Percentiles rank a stretch among this genome's conserved stretches.
Evolutionary conservation across 2,888 invertebrate species (phyloP).

Genomic region (Bunonema sp.): DNA sequence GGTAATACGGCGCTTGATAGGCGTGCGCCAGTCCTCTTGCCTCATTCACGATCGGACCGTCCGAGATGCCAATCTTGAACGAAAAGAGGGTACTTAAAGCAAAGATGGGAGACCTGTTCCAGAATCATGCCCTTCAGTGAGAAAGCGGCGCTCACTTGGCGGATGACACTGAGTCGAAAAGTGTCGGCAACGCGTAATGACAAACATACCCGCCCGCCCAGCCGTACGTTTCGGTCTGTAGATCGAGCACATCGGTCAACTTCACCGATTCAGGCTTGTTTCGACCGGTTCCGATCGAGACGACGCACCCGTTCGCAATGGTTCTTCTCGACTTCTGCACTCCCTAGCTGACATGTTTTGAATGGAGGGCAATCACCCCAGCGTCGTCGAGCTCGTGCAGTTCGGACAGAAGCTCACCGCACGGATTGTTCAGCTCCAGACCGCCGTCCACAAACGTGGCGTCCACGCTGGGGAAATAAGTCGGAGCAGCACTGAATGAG

Average conservation of each 20-base stretch:
- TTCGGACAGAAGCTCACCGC: conserved; percentile 62
- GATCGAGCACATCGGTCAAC: conserved; percentile 8
- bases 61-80: no score
- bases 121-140: no score
- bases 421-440: conserved; percentile 28
- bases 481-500: conserved; percentile 95
- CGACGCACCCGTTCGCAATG: conserved; percentile 57
- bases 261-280: conserved; percentile 39
- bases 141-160: no score
- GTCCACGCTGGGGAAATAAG: conserved; percentile 59
- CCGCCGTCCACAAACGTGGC: conserved; percentile 60
- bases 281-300: conserved; percentile 61
- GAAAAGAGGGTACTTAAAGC: no score
- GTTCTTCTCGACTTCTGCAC: conserved; percentile 49
- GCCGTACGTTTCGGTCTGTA: no score
- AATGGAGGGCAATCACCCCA: conserved; percentile 57
- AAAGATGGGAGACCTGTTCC: no score
- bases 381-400: conserved; percentile 73
- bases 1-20: no score
- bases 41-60: no score
- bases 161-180: no score
- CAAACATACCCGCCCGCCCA: no score
- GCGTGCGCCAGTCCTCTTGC: no score
- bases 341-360: conserved; percentile 3
- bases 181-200: no score